A percentile compares a stretch with the other conserved stretches of the same genome.
These are phyloP conservation scores for Vimba vimba DNA, from an alignment of 2,113 vertebrate species.

Conservation along the genomic window DNA sequence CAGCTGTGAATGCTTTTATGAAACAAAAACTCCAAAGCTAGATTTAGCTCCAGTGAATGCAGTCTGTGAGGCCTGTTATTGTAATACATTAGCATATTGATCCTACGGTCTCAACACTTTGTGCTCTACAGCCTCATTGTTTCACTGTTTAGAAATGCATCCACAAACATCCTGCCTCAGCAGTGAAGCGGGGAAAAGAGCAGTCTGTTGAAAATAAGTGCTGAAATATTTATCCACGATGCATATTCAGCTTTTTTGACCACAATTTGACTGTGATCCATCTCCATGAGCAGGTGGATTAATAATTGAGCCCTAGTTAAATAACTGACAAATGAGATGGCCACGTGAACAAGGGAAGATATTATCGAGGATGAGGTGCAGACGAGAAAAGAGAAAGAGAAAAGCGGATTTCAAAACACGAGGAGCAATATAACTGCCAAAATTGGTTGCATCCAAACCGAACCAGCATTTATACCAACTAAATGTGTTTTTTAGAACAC, in stretches of 20 bases:
- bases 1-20: constrained; percentile 28
- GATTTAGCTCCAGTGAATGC: background rate
- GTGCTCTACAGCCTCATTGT: constrained; percentile 14
- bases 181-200: constrained; percentile 46
- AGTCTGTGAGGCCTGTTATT: constrained; percentile 36
- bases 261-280: constrained; percentile 59
- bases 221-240: constrained; percentile 76
- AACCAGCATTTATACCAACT: background rate
- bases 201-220: constrained; percentile 61
- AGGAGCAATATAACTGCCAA: background rate
- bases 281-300: constrained; percentile 64
- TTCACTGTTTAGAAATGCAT: background rate
- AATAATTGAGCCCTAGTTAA: constrained; percentile 73
- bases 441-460: background rate
- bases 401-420: constrained; percentile 38
- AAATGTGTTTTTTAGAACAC: background rate
- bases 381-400: background rate
- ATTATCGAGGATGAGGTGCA: background rate
- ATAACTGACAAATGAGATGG: constrained; percentile 60
- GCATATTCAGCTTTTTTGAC: constrained; percentile 72
- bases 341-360: constrained; percentile 38
- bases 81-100: constrained; percentile 52
- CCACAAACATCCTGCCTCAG: constrained; percentile 29
- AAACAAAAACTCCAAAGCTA: constrained; percentile 6
- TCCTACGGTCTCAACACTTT: constrained; percentile 16